Evolutionary conservation across 2,888 invertebrate genomes (phyloP), one percentile per base, ranked within the genome.

Genomic region (Tuberolachnus salignus): DNA sequence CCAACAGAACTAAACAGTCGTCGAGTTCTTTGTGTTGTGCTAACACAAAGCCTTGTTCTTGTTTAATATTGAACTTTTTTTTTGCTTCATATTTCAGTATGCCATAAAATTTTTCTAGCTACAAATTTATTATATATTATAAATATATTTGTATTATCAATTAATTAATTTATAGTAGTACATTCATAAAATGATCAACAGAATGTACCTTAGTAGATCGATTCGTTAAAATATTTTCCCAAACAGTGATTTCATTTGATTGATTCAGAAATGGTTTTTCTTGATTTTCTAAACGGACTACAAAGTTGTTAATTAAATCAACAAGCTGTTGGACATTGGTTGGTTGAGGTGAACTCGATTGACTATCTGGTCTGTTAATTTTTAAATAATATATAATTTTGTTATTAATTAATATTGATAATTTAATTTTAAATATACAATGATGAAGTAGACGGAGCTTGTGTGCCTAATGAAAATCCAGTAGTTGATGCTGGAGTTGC

Each of bases 231-330:
- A 96, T 87, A 82, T 93, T 89, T 85, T 98, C 98, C 97, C 98
- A 98, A 0, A 94, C 94, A 86, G 98, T 98, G 80, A 98, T 91
- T 86, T 97, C 95, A 6, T 94, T 94, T 0, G 97, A 97, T 85
- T 97, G 97, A 85, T 95, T 94, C 81, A 95, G 91, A 85, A 97
- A 98, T 0, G 92, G 90, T 85, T 93, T 93, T 85, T 97, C 97
- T 84, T 97, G 96, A 82, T 96, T 95, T 83, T 96, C 95, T 55
- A 98, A 86, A 83, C 97, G 95, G 0, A 93, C 85, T 0, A 93
- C 95, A 96, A 97, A 98, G 86, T 97, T 95, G 86, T 97, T 96
- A 80, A 97, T 94, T 53, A 91, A 89, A 84, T 97, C 97, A 85
- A 97, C 97, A 3, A 97, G 86, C 84, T 96, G 94, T 1, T 91